These are phyloP conservation scores for Stegodyphus mimosarum DNA, from an alignment of 1,140 invertebrate species.

Conservation along the genomic window DNA sequence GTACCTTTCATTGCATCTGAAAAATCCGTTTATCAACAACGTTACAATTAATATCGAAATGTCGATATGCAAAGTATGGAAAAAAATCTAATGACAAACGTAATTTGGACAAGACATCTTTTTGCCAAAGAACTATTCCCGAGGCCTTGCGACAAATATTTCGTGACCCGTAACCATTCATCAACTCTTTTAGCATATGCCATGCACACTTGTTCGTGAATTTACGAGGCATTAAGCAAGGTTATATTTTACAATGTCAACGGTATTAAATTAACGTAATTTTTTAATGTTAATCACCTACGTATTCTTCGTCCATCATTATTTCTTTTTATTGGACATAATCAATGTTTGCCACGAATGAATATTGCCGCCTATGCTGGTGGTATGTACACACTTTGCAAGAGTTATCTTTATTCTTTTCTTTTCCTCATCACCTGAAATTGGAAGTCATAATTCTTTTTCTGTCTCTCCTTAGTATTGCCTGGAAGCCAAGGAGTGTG, in stretches of 20 bases:
- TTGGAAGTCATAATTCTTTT: slow-evolving; percentile 13
- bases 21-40: too few species aligned
- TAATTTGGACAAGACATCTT: too few species aligned
- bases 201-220: neutral
- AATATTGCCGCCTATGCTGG: neutral
- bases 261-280: slow-evolving; percentile 15
- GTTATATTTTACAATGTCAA: slow-evolving; percentile 15
- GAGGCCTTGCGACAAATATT: too few species aligned
- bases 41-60: too few species aligned
- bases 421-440: neutral
- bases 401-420: neutral
- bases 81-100: too few species aligned
- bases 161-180: too few species aligned
- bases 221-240: slow-evolving; percentile 3
- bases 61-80: too few species aligned
- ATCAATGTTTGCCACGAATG: neutral
- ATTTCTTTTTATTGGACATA: slow-evolving; percentile 1
- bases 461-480: too few species aligned
- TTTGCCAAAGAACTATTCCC: too few species aligned
- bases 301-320: neutral
- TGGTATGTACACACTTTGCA: neutral
- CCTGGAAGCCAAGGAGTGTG: slow-evolving; percentile 4
- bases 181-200: too few species aligned
- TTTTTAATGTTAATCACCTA: slow-evolving; percentile 41
- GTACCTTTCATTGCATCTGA: too few species aligned